Evolutionary conservation across 92 coral and sea anemone genomes (phyloP).

Genomic region (Phymanthus crucifer): DNA sequence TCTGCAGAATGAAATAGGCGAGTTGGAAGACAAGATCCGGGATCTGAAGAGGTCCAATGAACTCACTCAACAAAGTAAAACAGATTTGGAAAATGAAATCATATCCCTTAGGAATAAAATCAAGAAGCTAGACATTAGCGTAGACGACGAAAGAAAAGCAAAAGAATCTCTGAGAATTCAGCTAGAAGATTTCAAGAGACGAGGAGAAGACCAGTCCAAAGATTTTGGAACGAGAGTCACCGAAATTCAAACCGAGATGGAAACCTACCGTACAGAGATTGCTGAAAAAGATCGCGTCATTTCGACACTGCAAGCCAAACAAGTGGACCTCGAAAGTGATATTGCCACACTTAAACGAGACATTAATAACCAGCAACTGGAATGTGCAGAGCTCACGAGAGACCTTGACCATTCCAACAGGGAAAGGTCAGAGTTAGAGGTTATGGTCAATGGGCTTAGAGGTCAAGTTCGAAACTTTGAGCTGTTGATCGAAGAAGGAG

Average conservation of each 20-base stretch:
- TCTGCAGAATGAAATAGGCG: conserved; percentile 54
- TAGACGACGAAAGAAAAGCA: conserved; percentile 66
- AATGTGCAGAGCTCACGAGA: conserved; percentile 49
- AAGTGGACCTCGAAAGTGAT: conserved; percentile 67
- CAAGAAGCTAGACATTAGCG: conserved; percentile 67
- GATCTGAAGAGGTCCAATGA: conserved; percentile 58
- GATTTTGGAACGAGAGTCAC: conserved; percentile 72
- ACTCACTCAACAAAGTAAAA: conserved; percentile 56
- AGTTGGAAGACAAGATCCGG: conserved; percentile 57
- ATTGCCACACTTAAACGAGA: conserved; percentile 58
- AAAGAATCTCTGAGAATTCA: conserved; percentile 68
- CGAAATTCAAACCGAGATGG: conserved; percentile 69
- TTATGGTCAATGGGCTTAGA: conserved; percentile 61
- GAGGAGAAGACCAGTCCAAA: conserved; percentile 84
- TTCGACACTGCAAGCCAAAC: conserved; percentile 55
- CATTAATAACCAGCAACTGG: conserved; percentile 58
- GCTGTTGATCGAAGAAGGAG: conserved; percentile 64
- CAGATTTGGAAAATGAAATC: conserved; percentile 76
- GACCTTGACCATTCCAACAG: conserved; percentile 64
- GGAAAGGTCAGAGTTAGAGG: conserved; percentile 79
- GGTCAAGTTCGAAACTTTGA: conserved; percentile 77
- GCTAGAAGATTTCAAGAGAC: conserved; percentile 63
- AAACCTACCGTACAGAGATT: conserved; percentile 63
- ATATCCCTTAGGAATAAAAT: conserved; percentile 70
- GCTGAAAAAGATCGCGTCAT: conserved; percentile 71